Base-by-base conservation (phyloP, 2,888 invertebrate species). In the Hedychridium roseum region DNA sequence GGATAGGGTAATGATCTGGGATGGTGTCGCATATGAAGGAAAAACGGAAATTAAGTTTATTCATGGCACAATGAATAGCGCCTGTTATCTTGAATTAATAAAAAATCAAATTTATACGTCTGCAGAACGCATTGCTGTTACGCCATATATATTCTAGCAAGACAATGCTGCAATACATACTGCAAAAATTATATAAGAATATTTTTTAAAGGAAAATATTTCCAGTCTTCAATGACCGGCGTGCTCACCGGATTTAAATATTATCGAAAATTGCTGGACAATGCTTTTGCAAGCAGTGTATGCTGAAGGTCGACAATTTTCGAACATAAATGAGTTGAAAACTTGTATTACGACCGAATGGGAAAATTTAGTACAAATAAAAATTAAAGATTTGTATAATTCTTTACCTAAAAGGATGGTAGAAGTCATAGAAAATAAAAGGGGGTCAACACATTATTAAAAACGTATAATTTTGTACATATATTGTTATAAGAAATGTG, bases 31-130 rank as follows among this genome's bases (percentile, higher is more conserved):
- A 7, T 21, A 37, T 2, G 16, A 23, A 7, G 26, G 37, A n/a
- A 37, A 37, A 37, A 27, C 23, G 14, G 21, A 26, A 28, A 43
- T 43, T 11, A 36, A 36, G 21, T 34, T 26, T 28, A 30, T 37
- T 23, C 14, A 23, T 4, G 23, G 37, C 18, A 23, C 14, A 18
- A 15, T 16, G 15, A 37, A 37, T 26, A 37, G 30, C 16, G 11
- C 4, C 20, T 4, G 30, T 17, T 40, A 18, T 17, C 20, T 14
- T 9, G 18, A 37, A 26, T 16, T 37, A 37, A 37, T 26, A 16
- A 37, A 37, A 26, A 26, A 16, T 37, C 9, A 26, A 16, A 37
- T 37, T 37, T 11, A 37, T 37, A 26, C 23, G 11, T 26, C 15
- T 26, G 23, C 26, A 27, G 37, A 37, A 23, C 15, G 23, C 11